phyloP scores from a whole-genome alignment of 2,797 vertebrate genomes.

The Stomatorhinus walkeri region DNA sequence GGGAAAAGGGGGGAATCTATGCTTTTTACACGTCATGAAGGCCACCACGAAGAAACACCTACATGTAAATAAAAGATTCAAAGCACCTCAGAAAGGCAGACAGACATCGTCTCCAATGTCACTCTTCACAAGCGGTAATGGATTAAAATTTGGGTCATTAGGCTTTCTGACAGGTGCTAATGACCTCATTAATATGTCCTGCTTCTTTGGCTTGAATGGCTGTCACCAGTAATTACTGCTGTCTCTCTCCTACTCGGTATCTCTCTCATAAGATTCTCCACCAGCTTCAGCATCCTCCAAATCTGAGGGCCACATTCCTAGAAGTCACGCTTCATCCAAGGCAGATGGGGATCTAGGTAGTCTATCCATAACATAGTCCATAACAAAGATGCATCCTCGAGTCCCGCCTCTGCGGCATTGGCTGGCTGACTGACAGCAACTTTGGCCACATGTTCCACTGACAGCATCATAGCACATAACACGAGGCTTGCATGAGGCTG shows the following conservation, averaged over 20 bases:
- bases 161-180: conserved; percentile 22
- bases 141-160: conserved; percentile 23
- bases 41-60: conserved; percentile 11
- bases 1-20: background rate
- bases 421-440: background rate
- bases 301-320: background rate
- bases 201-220: conserved; percentile 12
- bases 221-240: conserved; percentile 15
- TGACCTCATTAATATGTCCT: conserved; percentile 22
- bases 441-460: background rate
- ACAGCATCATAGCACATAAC: background rate
- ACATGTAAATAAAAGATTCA: conserved; percentile 10
- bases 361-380: background rate
- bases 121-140: conserved; percentile 12
- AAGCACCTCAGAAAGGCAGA: conserved; percentile 10
- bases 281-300: background rate
- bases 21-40: conserved; percentile 6
- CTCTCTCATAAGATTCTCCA: background rate
- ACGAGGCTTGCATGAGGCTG: background rate
- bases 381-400: background rate
- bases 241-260: background rate
- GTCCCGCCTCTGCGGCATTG: background rate
- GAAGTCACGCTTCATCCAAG: background rate
- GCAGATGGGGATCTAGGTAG: background rate
- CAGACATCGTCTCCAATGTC: conserved; percentile 19